Evolutionary conservation across 2,888 invertebrate species (phyloP), one percentile per base, ranked within the genome.

Genomic region (Caenorhabditis angaria): DNA sequence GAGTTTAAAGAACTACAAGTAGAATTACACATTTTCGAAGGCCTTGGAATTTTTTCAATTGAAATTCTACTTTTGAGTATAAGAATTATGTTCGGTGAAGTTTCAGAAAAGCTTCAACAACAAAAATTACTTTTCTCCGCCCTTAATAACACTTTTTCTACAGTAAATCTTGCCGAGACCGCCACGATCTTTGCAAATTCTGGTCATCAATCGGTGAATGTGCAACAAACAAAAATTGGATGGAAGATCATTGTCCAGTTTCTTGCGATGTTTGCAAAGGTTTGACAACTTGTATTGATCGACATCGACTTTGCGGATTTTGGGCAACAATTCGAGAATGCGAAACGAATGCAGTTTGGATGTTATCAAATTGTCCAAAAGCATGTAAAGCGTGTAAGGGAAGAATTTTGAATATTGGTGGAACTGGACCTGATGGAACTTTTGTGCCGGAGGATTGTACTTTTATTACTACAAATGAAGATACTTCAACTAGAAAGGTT

Each of bases 161-260:
- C 65, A 67, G 69, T 62, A 65, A 69, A 50, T 51, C 61, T 24
- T 85, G 85, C 74, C 69, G 70, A 47, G 87, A 87, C 61, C 77
- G 77, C 29, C 87, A 87, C 67, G 87, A 87, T 68, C 73, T 87
- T 22, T 87, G 87, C 80, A 83, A 84, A 63, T 87, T 87, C 79
- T 87, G 87, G 87, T 73, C 84, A 10, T 82, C 83, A 12, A 87
- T 87, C 56, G 85, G 84, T 24, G 86, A 86, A 55, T 86, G 86
- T 67, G 76, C 80, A 12, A 62, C 79, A 1, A 86, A 86, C 59
- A 75, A 77, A 28, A 84, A 85, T n/a, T 86, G 86, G 86, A 86
- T 86, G 86, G 76, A 72, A 1, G 81, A 82, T 50, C 76, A 86
- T 56, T 86, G 86, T 68, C 77, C 82, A 10, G 80, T 86, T 27